Conservation (phyloP, 1,140 invertebrate species). For the Delia radicum region DNA sequence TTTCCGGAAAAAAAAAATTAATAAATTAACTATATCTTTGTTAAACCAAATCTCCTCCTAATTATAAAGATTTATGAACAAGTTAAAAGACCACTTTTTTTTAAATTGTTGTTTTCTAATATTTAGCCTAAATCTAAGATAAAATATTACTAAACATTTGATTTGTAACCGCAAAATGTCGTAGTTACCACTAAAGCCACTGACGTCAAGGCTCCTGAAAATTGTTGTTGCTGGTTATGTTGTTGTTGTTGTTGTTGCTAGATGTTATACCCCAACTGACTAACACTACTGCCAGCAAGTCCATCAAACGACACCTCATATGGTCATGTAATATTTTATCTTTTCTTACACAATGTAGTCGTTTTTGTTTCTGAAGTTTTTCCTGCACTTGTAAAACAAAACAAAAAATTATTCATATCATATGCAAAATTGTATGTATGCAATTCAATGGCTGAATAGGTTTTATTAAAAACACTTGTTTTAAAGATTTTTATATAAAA, state of each 20-base stretch:
- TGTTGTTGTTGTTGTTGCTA: conserved; percentile 3
- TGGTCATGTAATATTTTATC: conserved; percentile 34
- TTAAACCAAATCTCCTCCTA: too few relatives aligned
- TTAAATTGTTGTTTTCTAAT: neutral
- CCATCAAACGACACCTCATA: conserved; percentile 33
- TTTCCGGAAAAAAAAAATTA: too few relatives aligned
- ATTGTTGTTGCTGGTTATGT: neutral
- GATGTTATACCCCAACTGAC: neutral
- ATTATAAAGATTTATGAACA: too few relatives aligned
- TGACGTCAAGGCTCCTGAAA: neutral
- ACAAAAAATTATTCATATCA: neutral
- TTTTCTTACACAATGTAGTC: neutral
- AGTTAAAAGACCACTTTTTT: neutral
- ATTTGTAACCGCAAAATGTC: conserved; percentile 13
- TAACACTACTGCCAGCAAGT: conserved; percentile 25
- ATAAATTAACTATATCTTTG: too few relatives aligned
- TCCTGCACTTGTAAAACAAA: neutral
- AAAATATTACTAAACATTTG: neutral
- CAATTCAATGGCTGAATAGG: neutral
- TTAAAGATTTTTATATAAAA: too few relatives aligned
- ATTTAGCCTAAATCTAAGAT: neutral
- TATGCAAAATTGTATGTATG: conserved; percentile 4
- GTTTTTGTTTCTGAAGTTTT: neutral
- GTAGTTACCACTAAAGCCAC: neutral
- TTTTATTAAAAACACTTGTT: neutral